Evolutionary conservation across 2,797 vertebrate genomes (phyloP), one percentile per base, ranked within the genome.

Genomic region (Coccyzus lansbergi): DNA sequence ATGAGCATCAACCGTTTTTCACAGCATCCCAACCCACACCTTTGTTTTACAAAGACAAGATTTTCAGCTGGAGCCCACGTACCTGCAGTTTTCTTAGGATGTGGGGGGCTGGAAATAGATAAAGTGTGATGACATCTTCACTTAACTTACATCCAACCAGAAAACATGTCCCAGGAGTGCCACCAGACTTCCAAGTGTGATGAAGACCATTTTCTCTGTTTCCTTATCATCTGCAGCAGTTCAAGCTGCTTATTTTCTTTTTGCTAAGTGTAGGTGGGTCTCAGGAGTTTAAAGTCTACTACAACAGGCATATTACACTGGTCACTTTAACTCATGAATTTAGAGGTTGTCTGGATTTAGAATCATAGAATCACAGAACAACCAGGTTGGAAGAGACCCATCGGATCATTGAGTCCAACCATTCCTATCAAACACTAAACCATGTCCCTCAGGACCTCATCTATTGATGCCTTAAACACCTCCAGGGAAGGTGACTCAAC

Each of bases 251-350:
- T 17, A 19, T 72, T 48, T 33, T 51, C 40, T 70, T 51, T 46
- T 40, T 28, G 60, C 15, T 44, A 5, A 20, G 7, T 40, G n/a
- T 9, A 22, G 40, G 46, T 16, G 52, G 31, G 14, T n/a, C 21
- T 24, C 22, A 11, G 40, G 22, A 0, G 16, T 48, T 53, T 38
- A 52, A 49, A 9, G 31, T 26, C 40, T 44, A 22, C 59, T 55
- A 2, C 28, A 22, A 21, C 17, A 31, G n/a, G 58, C 31, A 1
- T 3, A 1, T 10, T 4, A 6, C 0, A 3, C 62, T 20, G 13
- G 18, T 52, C 2, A 2, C 59, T 29, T 25, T 5, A 10, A 33
- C 26, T 31, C 0, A 3, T 26, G 46, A 5, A 40, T 34, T 22
- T 9, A 55, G 60, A 49, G 31, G 29, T 17, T n/a, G 31, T n/a